Percentiles rank a stretch among this genome's conserved stretches.
These are phyloP conservation scores for Mesoclemmys tuberculata DNA, from an alignment of 2,113 vertebrate genomes.

Conservation along the genomic window DNA sequence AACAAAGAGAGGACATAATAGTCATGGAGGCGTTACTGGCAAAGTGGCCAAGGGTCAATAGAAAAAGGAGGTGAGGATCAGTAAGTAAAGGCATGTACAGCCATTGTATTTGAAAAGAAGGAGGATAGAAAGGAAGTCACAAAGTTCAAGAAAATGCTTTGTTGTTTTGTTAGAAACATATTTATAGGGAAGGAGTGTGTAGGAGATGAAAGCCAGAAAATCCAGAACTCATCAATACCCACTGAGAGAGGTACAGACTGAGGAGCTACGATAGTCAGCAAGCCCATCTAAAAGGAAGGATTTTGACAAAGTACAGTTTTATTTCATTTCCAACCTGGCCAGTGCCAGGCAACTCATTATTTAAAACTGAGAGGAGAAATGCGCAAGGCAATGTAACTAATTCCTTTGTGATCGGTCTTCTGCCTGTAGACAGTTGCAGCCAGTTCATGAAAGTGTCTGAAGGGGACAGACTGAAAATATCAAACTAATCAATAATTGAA, in stretches of 20 bases:
- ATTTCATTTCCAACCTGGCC: not conserved
- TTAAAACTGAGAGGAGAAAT: not conserved
- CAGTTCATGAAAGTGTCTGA: not conserved
- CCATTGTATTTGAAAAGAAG: rapidly evolving
- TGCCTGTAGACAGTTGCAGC: rapidly evolving
- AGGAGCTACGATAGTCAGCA: rapidly evolving
- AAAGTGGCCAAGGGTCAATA: rapidly evolving
- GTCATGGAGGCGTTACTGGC: not conserved
- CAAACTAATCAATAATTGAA: not conserved
- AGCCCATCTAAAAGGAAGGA: not conserved
- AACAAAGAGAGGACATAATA: not conserved
- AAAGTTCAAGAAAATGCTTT: rapidly evolving
- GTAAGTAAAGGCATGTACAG: rapidly evolving
- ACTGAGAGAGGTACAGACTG: not conserved
- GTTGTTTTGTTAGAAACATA: not conserved
- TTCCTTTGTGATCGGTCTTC: not conserved
- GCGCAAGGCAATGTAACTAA: rapidly evolving
- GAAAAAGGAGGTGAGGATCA: rapidly evolving
- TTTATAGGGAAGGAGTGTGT: not conserved
- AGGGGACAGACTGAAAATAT: not conserved
- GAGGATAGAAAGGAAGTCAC: not conserved
- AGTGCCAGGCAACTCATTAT: not conserved
- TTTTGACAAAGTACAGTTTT: not conserved
- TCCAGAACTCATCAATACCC: rapidly evolving
- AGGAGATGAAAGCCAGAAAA: conserved; percentile 29